These are phyloP conservation scores for Chrysemys picta DNA, from an alignment of 2,113 vertebrate species.

Conservation along the genomic window DNA sequence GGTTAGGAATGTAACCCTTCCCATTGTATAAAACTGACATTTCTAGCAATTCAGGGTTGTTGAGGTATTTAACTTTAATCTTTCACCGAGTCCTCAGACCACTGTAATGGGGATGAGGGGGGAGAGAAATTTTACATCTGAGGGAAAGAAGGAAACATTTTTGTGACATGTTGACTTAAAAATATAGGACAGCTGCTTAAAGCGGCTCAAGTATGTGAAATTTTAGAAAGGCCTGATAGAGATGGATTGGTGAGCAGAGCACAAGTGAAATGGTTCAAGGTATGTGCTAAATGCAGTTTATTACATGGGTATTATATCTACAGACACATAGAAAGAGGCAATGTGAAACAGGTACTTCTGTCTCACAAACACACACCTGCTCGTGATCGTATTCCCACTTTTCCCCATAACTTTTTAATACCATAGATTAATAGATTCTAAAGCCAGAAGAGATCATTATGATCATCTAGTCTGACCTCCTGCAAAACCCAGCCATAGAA, in stretches of 20 bases:
- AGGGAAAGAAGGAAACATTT: neutral
- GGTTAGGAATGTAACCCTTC: neutral
- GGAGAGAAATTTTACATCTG: neutral
- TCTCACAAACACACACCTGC: neutral
- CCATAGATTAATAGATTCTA: neutral
- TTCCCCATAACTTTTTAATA: neutral
- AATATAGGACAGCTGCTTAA: neutral
- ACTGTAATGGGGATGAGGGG: neutral
- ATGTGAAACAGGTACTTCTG: neutral
- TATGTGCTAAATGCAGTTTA: neutral
- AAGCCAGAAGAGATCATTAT: neutral
- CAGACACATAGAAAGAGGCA: neutral
- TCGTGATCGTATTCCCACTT: neutral
- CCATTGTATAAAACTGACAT: neutral
- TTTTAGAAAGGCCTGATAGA: neutral
- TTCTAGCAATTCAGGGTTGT: neutral
- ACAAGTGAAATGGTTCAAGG: neutral
- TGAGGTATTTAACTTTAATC: neutral
- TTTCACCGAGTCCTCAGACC: neutral
- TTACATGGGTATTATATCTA: neutral
- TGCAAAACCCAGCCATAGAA: neutral
- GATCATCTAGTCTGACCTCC: neutral
- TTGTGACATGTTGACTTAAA: neutral
- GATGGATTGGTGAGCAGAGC: neutral
- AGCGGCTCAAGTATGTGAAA: neutral